Percentiles rank a stretch among this genome's conserved stretches.
Evolutionary conservation across 2,113 vertebrate genomes (phyloP).

Genomic region (Ageneiosus marmoratus): DNA sequence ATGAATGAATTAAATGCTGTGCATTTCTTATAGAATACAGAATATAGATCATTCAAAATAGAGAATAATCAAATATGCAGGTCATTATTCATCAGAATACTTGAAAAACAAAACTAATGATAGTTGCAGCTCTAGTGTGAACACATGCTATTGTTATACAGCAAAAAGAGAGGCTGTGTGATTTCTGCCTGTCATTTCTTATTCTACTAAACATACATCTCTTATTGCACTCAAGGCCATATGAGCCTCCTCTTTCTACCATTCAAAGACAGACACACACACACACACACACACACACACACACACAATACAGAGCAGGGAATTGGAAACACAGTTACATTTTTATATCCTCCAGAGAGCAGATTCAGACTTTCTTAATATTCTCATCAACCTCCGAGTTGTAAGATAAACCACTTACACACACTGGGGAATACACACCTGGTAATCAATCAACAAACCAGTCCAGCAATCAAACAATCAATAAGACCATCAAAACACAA

Average conservation of each 20-base stretch:
- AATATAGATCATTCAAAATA: too few relatives aligned
- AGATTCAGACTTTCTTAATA: conserved; percentile 4
- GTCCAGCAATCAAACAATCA: conserved; percentile 53
- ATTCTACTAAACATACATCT: conserved; percentile 53
- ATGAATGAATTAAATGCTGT: background rate
- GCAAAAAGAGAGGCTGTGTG: conserved; percentile 1
- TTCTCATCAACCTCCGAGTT: conserved; percentile 13
- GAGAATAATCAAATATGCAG: background rate
- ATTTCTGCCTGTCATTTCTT: conserved; percentile 47
- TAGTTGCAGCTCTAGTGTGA: background rate
- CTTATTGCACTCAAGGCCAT: conserved; percentile 33
- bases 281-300: too few relatives aligned
- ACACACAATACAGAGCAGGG: background rate
- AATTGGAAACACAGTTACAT: conserved; percentile 20
- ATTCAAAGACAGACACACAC: too few relatives aligned
- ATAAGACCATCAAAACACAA: conserved; percentile 55
- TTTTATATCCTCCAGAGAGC: background rate
- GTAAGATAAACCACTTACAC: background rate
- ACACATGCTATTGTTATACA: background rate
- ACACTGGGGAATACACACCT: conserved; percentile 2
- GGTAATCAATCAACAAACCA: conserved; percentile 54
- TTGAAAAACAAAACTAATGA: background rate
- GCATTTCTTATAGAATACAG: background rate
- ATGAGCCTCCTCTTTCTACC: background rate
- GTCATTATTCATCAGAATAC: background rate